Evolutionary conservation across 2,113 vertebrate species (phyloP).

Genomic region (Ammodytes dubius): DNA sequence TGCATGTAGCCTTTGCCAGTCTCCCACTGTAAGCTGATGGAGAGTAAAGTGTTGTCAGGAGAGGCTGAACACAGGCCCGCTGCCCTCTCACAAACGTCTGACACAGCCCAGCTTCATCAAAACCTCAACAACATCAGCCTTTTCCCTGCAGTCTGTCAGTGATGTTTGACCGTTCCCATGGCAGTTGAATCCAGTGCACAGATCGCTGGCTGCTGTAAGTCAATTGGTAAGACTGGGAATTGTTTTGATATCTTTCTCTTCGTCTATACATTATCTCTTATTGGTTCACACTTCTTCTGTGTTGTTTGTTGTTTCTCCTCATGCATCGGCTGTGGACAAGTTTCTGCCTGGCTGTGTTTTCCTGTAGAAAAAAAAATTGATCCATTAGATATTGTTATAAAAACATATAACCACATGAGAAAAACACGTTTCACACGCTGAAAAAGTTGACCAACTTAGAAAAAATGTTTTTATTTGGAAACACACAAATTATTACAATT

Average conservation of each 20-base stretch:
- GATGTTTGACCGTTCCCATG: slow-evolving; percentile 14
- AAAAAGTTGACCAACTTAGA: too few species aligned
- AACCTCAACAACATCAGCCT: neutral
- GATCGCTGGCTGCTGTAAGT: neutral
- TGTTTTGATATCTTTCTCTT: slow-evolving; percentile 21
- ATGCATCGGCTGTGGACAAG: slow-evolving; percentile 47
- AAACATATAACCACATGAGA: neutral
- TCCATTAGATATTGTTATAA: slow-evolving; percentile 1
- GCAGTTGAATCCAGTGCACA: neutral
- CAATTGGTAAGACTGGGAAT: neutral
- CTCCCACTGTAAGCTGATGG: neutral
- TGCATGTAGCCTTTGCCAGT: neutral
- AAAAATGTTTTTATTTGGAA: neutral
- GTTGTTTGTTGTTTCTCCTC: slow-evolving; percentile 23
- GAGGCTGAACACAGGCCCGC: neutral
- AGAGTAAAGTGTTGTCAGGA: neutral
- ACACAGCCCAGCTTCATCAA: slow-evolving; percentile 5
- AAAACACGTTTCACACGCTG: too few species aligned
- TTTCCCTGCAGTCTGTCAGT: neutral
- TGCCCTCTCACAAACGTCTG: slow-evolving; percentile 7
- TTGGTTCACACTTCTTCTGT: neutral
- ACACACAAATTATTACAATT: too few species aligned
- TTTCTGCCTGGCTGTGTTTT: slow-evolving; percentile 64
- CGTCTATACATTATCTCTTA: neutral
- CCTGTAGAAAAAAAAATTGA: slow-evolving; percentile 57